These are phyloP conservation scores for Drosophila prostipennis DNA, from an alignment of 2,888 invertebrate genomes.

Conservation along the genomic window DNA sequence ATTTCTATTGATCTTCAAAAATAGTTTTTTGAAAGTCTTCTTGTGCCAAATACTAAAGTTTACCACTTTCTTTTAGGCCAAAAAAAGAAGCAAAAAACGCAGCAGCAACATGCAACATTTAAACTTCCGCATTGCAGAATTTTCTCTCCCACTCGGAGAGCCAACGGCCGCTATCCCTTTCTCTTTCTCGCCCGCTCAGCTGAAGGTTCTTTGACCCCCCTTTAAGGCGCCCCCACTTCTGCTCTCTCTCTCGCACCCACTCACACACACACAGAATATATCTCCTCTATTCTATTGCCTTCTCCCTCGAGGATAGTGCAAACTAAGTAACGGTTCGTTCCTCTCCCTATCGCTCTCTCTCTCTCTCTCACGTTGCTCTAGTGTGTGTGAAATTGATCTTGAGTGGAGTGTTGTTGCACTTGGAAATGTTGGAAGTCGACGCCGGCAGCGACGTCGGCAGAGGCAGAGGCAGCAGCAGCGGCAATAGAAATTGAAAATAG, in stretches of 20 bases:
- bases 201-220: constrained; percentile 48
- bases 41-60: constrained; percentile 15
- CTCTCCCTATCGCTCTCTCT: constrained; percentile 20
- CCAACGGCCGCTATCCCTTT: constrained; percentile 28
- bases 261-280: not conserved
- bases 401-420: constrained; percentile 77
- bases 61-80: constrained; percentile 19
- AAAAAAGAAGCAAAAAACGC: constrained; percentile 7
- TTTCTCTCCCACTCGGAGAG: constrained; percentile 31
- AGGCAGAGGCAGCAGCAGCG: constrained; percentile 46
- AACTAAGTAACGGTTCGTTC: constrained; percentile 70
- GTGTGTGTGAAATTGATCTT: constrained; percentile 82
- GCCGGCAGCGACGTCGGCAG: constrained; percentile 16
- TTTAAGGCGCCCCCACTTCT: constrained; percentile 35
- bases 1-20: constrained; percentile 20
- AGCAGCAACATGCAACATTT: constrained; percentile 54
- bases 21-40: constrained; percentile 5
- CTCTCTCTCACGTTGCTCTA: constrained; percentile 40
- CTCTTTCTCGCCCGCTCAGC: constrained; percentile 15
- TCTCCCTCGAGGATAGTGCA: constrained; percentile 41
- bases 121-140: constrained; percentile 69
- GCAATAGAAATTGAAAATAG: constrained; percentile 82
- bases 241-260: constrained; percentile 24
- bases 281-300: constrained; percentile 21
- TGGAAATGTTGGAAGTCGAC: constrained; percentile 77